Percentiles rank a stretch among this genome's conserved stretches.
Conservation (phyloP, 2,888 invertebrate genomes). For the Nesidiocoris tenuis region DNA sequence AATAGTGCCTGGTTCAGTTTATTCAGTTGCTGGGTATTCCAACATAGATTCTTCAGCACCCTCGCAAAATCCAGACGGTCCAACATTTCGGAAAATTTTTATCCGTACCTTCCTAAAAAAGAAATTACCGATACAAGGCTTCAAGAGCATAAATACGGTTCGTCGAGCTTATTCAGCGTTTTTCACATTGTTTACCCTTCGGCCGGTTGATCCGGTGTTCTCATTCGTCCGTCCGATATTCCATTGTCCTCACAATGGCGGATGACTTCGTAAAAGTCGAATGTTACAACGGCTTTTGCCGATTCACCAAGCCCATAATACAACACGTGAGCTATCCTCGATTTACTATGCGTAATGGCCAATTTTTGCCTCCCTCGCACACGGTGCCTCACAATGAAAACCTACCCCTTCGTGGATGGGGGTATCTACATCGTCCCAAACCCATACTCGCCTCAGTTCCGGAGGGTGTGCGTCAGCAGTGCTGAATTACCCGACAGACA, state of each 20-base stretch:
- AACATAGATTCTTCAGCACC: too few species aligned
- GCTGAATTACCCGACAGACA: constrained; percentile 1
- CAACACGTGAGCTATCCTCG: not conserved
- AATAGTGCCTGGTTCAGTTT: too few species aligned
- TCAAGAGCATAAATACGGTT: not conserved
- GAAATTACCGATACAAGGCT: too few species aligned
- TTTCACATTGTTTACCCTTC: not conserved
- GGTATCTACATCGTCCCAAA: not conserved
- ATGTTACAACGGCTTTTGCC: constrained; percentile 5
- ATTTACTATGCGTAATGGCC: constrained; percentile 28
- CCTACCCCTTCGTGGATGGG: not conserved
- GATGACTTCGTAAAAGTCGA: constrained; percentile 10
- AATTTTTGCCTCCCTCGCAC: constrained; percentile 6
- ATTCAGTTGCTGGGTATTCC: too few species aligned
- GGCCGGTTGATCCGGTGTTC: not conserved
- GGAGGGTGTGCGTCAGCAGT: not conserved
- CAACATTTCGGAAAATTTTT: too few species aligned
- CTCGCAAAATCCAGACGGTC: too few species aligned
- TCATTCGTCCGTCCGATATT: not conserved
- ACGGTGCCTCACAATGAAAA: not conserved
- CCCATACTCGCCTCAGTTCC: not conserved
- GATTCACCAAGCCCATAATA: constrained; percentile 23
- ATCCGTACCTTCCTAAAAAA: too few species aligned
- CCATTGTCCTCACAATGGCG: not conserved
- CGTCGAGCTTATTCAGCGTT: not conserved